phyloP scores from a whole-genome alignment of 1,140 invertebrate species.

The Carcinoscorpius rotundicauda region DNA sequence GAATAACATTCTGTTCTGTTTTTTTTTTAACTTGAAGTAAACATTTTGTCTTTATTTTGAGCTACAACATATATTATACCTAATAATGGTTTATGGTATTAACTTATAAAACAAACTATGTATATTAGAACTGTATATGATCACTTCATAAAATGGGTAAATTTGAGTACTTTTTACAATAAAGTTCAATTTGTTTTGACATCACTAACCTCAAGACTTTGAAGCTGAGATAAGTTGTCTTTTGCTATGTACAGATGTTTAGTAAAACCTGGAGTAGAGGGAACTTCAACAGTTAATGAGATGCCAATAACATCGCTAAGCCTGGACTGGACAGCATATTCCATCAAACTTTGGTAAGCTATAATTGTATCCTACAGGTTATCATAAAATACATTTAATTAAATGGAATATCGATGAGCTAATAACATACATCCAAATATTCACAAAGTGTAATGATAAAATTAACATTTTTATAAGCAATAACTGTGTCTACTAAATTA shows the following conservation, averaged over 20 bases:
- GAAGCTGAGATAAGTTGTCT: slow-evolving; percentile 58
- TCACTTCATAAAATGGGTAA: too few species aligned
- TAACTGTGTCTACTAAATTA: neutral
- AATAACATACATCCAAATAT: neutral
- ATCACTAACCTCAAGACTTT: slow-evolving; percentile 52
- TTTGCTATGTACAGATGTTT: slow-evolving; percentile 54
- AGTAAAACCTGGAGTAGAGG: slow-evolving; percentile 53
- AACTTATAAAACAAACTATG: neutral
- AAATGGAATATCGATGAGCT: too few species aligned
- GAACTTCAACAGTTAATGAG: slow-evolving; percentile 66
- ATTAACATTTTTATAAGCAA: slow-evolving; percentile 6
- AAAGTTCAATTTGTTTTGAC: neutral
- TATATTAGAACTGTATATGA: neutral
- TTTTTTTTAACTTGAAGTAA: neutral
- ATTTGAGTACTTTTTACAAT: neutral
- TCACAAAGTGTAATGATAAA: slow-evolving; percentile 8
- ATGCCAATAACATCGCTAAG: slow-evolving; percentile 77
- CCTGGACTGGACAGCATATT: slow-evolving; percentile 71
- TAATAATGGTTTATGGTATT: neutral
- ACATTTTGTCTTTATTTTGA: neutral
- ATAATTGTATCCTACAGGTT: slow-evolving; percentile 61
- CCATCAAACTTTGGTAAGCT: slow-evolving; percentile 75
- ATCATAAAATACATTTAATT: slow-evolving; percentile 14
- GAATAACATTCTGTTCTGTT: neutral
- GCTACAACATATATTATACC: neutral